A percentile compares a stretch with the other conserved stretches of the same genome.
These are phyloP conservation scores for Calliphora vomitoria DNA, from an alignment of 2,888 invertebrate species.

Conservation along the genomic window DNA sequence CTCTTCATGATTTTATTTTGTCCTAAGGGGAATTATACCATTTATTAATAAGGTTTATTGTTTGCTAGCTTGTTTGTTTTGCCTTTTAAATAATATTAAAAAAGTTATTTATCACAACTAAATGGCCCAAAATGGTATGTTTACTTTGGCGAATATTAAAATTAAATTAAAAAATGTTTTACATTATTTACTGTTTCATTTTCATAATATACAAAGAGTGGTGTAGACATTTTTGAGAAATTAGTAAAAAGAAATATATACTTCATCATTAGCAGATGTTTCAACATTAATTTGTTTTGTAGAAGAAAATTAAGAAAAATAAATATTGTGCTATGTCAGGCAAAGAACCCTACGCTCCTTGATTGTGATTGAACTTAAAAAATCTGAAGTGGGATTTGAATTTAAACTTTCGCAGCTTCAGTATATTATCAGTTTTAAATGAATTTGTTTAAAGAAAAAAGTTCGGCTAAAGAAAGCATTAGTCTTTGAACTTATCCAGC, in stretches of 20 bases:
- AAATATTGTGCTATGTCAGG: no score
- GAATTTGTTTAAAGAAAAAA: no score
- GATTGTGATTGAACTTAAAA: no score
- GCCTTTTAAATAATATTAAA: constrained; percentile 41
- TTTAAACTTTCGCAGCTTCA: no score
- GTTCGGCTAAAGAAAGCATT: no score
- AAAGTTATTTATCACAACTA: constrained; percentile 27
- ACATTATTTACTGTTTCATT: constrained; percentile 21
- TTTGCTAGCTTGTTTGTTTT: constrained; percentile 42
- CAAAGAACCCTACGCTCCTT: no score
- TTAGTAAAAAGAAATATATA: background rate
- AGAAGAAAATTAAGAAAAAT: background rate
- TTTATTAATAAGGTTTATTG: constrained; percentile 48
- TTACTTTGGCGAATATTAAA: constrained; percentile 31
- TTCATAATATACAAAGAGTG: background rate
- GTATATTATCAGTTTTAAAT: no score
- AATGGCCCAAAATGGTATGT: constrained; percentile 18
- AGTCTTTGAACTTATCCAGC: no score
- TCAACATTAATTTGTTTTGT: background rate
- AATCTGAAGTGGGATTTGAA: no score
- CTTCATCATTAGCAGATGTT: constrained; percentile 1
- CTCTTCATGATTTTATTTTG: constrained; percentile 11
- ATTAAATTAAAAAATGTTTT: constrained; percentile 17
- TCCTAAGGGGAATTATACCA: constrained; percentile 28
- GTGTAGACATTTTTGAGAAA: background rate